Evolutionary conservation across 2,113 vertebrate genomes (phyloP).

Genomic region (Lycaon pictus): DNA sequence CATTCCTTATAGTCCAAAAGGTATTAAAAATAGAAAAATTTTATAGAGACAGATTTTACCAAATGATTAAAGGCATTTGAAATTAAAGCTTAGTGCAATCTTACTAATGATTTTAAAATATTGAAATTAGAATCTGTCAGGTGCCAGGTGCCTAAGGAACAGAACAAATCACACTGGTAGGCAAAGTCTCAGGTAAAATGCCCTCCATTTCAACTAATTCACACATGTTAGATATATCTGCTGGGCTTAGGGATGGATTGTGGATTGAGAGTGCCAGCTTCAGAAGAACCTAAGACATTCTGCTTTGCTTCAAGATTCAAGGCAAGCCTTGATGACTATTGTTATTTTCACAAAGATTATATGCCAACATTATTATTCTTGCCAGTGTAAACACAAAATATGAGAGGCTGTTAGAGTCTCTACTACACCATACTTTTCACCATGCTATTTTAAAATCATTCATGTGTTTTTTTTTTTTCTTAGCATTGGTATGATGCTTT

Average conservation of each 20-base stretch:
- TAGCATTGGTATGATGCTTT: not conserved
- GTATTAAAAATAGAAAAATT: constrained; percentile 73
- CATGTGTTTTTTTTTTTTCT: constrained; percentile 59
- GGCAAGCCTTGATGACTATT: constrained; percentile 44
- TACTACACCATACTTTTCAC: not conserved
- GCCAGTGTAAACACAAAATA: constrained; percentile 52
- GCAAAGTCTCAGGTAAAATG: constrained; percentile 48
- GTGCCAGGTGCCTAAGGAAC: constrained; percentile 68
- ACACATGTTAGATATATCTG: not conserved
- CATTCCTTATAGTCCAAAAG: not conserved
- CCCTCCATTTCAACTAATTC: constrained; percentile 32
- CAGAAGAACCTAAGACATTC: not conserved
- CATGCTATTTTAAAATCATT: not conserved
- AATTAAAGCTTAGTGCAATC: constrained; percentile 60
- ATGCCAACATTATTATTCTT: constrained; percentile 5
- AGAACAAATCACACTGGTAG: constrained; percentile 60
- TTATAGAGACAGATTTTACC: constrained; percentile 48
- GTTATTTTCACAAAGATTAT: constrained; percentile 1
- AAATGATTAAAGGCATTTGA: constrained; percentile 71
- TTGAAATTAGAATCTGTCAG: constrained; percentile 75
- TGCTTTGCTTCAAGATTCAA: constrained; percentile 4
- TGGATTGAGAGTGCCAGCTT: not conserved
- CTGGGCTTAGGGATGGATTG: not conserved
- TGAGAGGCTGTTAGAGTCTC: not conserved
- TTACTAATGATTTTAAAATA: constrained; percentile 74